Conservation (phyloP, 2,888 invertebrate species). For the Morpho achilles region DNA sequence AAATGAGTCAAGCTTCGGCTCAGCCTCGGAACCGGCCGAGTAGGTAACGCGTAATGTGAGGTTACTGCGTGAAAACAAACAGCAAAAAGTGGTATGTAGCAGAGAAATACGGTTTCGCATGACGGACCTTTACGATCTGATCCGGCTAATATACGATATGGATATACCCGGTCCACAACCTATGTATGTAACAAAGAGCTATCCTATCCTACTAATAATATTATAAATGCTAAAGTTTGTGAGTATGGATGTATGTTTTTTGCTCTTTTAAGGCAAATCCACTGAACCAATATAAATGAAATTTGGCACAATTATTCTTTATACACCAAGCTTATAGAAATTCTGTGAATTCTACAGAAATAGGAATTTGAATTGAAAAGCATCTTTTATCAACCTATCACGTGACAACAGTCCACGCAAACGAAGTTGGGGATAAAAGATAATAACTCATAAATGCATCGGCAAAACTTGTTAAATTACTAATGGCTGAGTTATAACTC, state of each 20-base stretch:
- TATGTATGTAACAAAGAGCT: constrained; percentile 57
- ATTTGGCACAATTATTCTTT: too few relatives aligned
- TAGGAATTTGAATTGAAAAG: too few relatives aligned
- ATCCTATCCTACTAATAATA: constrained; percentile 18
- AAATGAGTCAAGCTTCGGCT: constrained; percentile 63
- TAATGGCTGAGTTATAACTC: constrained; percentile 38
- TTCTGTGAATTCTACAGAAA: too few relatives aligned
- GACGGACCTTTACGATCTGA: constrained; percentile 61
- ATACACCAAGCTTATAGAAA: too few relatives aligned
- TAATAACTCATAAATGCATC: constrained; percentile 63
- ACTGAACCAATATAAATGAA: too few relatives aligned
- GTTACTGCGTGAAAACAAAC: constrained; percentile 72
- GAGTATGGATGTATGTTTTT: too few relatives aligned
- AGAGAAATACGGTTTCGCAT: constrained; percentile 61
- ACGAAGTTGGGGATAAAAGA: too few relatives aligned
- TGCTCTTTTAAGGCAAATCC: too few relatives aligned
- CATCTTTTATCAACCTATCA: too few relatives aligned
- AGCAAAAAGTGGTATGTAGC: constrained; percentile 49
- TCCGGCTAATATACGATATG: constrained; percentile 58
- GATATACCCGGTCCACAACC: constrained; percentile 59
- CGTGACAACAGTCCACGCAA: too few relatives aligned
- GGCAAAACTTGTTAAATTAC: constrained; percentile 55
- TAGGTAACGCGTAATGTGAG: constrained; percentile 67
- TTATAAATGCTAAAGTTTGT: too few relatives aligned
- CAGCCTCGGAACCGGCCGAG: constrained; percentile 56